Conservation (phyloP, 2,113 vertebrate species). For the Bubalus kerabau region DNA sequence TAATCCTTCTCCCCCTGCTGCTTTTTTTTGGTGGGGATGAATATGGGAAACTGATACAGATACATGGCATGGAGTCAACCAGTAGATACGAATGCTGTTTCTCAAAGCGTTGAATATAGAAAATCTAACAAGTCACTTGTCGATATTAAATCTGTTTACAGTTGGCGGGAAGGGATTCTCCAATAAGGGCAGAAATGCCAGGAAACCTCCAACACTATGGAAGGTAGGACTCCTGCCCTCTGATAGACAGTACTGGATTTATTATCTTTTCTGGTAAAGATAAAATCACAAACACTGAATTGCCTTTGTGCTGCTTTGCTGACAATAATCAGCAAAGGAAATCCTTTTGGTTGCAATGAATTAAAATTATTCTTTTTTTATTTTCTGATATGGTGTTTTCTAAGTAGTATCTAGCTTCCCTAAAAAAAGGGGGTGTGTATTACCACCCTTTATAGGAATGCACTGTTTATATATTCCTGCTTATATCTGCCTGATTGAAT, state of each 20-base stretch:
- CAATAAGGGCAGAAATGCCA: slow-evolving; percentile 92
- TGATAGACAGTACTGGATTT: neutral
- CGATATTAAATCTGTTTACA: slow-evolving; percentile 70
- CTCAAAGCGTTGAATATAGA: neutral
- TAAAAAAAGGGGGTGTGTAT: neutral
- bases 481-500: neutral
- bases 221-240: slow-evolving; percentile 82
- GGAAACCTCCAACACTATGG: slow-evolving; percentile 98
- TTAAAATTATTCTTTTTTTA: neutral
- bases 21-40: neutral
- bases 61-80: neutral
- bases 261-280: neutral
- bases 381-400: neutral
- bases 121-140: slow-evolving; percentile 17
- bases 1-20: accelerated
- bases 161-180: slow-evolving; percentile 96
- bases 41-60: neutral
- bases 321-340: neutral
- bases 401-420: slow-evolving; percentile 5
- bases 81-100: neutral
- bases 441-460: neutral
- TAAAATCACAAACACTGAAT: neutral
- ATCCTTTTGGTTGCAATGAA: neutral
- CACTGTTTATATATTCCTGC: slow-evolving; percentile 2
- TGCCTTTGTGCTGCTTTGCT: neutral